Percentiles rank a stretch among this genome's conserved stretches.
These are phyloP conservation scores for Cremastinae sp. DNA, from an alignment of 2,888 invertebrate species.

Conservation along the genomic window DNA sequence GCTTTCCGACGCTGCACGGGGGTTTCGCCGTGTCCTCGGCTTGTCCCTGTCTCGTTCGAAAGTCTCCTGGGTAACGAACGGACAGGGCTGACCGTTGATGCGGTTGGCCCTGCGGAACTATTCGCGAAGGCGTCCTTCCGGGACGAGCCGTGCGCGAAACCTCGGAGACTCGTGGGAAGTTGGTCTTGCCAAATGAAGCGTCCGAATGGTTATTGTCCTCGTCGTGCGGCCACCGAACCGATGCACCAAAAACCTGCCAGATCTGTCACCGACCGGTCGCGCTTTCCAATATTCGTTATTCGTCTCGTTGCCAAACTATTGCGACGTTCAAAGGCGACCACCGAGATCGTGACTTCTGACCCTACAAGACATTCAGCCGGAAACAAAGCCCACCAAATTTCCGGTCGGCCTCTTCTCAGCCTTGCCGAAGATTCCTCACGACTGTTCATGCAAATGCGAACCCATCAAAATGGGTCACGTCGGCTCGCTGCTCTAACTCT, in stretches of 20 bases:
- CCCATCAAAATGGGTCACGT: too few species aligned
- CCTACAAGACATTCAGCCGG: conserved; percentile 12
- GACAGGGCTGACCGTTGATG: conserved; percentile 30
- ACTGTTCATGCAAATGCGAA: too few species aligned
- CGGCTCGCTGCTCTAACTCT: too few species aligned
- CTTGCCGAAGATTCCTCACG: too few species aligned
- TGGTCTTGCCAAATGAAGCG: not conserved
- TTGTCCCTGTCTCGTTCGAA: conserved; percentile 20
- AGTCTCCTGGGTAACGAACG: conserved; percentile 3
- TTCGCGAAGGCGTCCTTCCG: conserved; percentile 35
- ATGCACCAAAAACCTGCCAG: not conserved
- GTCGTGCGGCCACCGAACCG: not conserved
- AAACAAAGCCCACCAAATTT: too few species aligned
- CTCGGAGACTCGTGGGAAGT: conserved; percentile 13
- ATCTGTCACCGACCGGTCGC: not conserved
- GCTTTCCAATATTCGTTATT: too few species aligned
- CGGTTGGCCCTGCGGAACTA: conserved; percentile 43
- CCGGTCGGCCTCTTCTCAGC: too few species aligned
- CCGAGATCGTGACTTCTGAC: conserved; percentile 44
- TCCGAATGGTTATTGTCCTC: conserved; percentile 17
- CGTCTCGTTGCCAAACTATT: conserved; percentile 5
- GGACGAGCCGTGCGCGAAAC: conserved; percentile 1
- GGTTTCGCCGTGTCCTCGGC: not conserved
- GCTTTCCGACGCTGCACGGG: conserved; percentile 1
- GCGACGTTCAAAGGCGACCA: conserved; percentile 38